Conservation (phyloP, 2,113 vertebrate species). For the Marmota monax region DNA sequence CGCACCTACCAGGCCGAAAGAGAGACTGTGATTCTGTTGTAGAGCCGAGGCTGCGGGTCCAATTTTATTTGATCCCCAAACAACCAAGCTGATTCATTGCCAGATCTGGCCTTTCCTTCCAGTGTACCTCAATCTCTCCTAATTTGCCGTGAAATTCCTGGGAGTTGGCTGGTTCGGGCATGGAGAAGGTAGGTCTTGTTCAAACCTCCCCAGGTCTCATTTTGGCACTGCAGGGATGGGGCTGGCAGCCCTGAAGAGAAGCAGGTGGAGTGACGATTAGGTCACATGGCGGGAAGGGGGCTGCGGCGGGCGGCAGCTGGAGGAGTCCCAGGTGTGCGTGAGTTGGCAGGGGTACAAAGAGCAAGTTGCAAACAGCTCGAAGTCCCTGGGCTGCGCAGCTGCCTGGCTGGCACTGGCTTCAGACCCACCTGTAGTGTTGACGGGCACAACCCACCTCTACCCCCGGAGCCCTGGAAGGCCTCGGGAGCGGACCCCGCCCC, state of each 20-base stretch:
- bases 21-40: conserved; percentile 49
- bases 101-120: conserved; percentile 48
- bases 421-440: conserved; percentile 74
- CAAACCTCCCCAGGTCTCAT: conserved; percentile 51
- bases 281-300: conserved; percentile 39
- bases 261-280: conserved; percentile 72
- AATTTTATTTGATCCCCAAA: conserved; percentile 72
- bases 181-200: conserved; percentile 35
- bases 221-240: conserved; percentile 34
- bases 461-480: neutral
- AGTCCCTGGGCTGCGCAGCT: conserved; percentile 83
- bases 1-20: neutral
- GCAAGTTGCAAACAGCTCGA: conserved; percentile 63
- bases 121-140: conserved; percentile 68
- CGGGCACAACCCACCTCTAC: neutral
- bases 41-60: conserved; percentile 30
- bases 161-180: conserved; percentile 46
- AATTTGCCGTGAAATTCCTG: conserved; percentile 71
- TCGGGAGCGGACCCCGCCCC: neutral
- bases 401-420: conserved; percentile 57
- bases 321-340: conserved; percentile 79
- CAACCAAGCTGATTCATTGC: conserved; percentile 70
- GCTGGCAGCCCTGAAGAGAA: neutral
- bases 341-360: conserved; percentile 79
- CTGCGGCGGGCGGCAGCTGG: conserved; percentile 71